Conservation (phyloP, 64 coral and sea anemone species). For the Stylophora pistillata region DNA sequence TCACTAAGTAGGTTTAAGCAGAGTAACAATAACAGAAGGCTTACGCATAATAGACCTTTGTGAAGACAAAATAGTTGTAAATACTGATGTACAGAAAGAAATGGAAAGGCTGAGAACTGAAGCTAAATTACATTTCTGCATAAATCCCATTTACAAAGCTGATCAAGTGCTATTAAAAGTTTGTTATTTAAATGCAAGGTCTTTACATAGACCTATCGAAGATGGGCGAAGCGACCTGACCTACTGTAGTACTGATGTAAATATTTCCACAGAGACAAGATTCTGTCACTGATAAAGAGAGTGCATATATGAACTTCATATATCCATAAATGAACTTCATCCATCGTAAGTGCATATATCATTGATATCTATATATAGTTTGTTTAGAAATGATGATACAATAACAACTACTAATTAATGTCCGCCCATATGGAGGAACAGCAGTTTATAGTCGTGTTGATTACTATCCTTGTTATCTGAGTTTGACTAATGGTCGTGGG, state of each 20-base stretch:
- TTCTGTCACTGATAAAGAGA: background rate
- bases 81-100: constrained; percentile 19
- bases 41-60: background rate
- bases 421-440: background rate
- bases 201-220: constrained; percentile 38
- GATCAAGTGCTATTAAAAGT: background rate
- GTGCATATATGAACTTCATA: background rate
- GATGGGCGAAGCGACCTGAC: constrained; percentile 43
- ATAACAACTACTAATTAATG: background rate
- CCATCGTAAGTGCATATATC: no score
- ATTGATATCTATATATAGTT: no score
- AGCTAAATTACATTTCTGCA: background rate
- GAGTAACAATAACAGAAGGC: constrained; percentile 15
- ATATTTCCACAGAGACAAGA: background rate
- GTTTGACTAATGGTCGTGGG: constrained; percentile 21
- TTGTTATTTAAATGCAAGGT: constrained; percentile 34
- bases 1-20: constrained; percentile 30
- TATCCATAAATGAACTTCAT: no score
- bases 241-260: background rate
- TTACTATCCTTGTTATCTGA: constrained; percentile 38
- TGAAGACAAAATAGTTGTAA: constrained; percentile 14
- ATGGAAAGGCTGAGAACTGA: constrained; percentile 39
- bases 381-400: background rate
- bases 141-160: background rate
- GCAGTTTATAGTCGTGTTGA: background rate